Conservation (phyloP, 2,113 vertebrate species). For the Otocyon megalotis region DNA sequence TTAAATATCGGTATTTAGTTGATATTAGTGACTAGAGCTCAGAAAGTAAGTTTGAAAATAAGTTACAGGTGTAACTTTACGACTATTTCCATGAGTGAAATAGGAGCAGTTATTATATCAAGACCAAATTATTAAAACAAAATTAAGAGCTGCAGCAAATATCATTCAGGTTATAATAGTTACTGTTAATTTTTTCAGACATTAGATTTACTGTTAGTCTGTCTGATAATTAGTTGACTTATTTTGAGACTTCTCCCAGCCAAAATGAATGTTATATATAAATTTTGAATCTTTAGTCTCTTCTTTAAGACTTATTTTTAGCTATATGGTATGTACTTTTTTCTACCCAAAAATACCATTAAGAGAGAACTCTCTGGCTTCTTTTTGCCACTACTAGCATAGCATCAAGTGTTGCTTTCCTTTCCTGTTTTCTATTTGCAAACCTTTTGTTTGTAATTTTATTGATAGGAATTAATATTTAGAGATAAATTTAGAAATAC, state of each 20-base stretch:
- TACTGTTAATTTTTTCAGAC: conserved; percentile 50
- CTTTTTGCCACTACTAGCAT: neutral
- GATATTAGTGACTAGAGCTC: neutral
- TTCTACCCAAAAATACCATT: conserved; percentile 1
- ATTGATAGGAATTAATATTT: conserved; percentile 39
- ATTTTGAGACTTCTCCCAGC: conserved; percentile 2
- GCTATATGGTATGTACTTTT: neutral
- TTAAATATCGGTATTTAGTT: conserved; percentile 47
- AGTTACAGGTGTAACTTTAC: neutral
- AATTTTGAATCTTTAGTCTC: conserved; percentile 17
- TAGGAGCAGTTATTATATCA: neutral
- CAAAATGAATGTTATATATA: neutral
- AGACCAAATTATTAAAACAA: conserved; percentile 40
- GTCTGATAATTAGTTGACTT: conserved; percentile 8
- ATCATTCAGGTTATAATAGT: neutral
- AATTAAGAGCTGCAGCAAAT: conserved; percentile 24
- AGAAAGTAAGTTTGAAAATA: neutral
- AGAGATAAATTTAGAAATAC: neutral
- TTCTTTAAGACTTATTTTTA: conserved; percentile 14
- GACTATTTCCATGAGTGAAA: conserved; percentile 12
- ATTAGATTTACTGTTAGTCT: neutral
- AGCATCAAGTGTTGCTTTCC: neutral
- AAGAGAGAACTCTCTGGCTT: neutral
- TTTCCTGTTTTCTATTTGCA: neutral
- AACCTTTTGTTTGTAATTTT: conserved; percentile 46